phyloP scores from a whole-genome alignment of 35 echinoderm and acorn worm genomes.

The Hemicentrotus pulcherrimus region DNA sequence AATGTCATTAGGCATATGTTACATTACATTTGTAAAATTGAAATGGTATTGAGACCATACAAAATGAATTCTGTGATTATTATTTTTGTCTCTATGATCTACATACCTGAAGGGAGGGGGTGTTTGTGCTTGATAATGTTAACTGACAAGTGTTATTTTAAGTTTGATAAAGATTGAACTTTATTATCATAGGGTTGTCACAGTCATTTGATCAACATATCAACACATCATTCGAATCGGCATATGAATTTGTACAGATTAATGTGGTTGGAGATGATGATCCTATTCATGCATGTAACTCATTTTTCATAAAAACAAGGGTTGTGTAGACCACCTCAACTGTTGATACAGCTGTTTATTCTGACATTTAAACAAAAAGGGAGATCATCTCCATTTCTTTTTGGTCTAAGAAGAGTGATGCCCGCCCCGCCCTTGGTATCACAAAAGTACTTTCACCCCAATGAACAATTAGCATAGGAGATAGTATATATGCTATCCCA shows the following conservation, averaged over 20 bases:
- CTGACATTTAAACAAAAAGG: neutral
- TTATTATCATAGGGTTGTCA: too few relatives aligned
- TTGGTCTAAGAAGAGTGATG: neutral
- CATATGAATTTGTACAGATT: neutral
- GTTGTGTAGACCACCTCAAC: neutral
- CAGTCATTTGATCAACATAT: too few relatives aligned
- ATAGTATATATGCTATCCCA: neutral
- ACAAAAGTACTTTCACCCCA: slow-evolving; percentile 17
- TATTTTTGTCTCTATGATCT: too few relatives aligned
- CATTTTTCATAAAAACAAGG: neutral
- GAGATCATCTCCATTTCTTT: neutral
- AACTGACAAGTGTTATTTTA: too few relatives aligned
- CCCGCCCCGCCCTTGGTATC: neutral
- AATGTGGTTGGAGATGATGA: neutral
- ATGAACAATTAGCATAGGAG: neutral
- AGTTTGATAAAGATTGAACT: too few relatives aligned
- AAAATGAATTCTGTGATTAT: too few relatives aligned
- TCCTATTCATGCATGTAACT: neutral
- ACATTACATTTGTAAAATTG: too few relatives aligned
- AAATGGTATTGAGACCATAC: too few relatives aligned
- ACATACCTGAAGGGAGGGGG: too few relatives aligned
- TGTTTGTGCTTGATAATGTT: too few relatives aligned
- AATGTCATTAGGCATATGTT: too few relatives aligned
- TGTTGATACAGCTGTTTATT: neutral
- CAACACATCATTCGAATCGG: too few relatives aligned